Evolutionary conservation across 2,113 vertebrate genomes (phyloP), one percentile per base, ranked within the genome.

Genomic region (Emydura subglobosa): DNA sequence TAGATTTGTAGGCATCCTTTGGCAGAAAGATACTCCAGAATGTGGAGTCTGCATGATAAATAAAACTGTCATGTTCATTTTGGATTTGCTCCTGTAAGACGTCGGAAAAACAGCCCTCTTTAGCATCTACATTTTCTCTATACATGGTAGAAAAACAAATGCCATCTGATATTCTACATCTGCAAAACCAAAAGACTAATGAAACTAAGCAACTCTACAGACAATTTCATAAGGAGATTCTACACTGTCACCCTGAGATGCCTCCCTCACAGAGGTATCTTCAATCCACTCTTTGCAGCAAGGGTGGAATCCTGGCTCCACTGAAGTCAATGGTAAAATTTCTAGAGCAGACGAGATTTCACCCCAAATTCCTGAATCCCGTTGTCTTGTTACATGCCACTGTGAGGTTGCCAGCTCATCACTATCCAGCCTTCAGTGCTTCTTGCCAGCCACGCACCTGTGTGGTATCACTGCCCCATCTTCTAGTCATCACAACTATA

Each of bases 381-480:
- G 5, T 22, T 24, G 22, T 34, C 59, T 24, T 65, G 34, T 29
- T 34, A 65, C 59, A 65, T 65, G 10, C 34, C 34, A 39, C 65
- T 39, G 34, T n/a, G 31, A 19, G 65, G 7, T 68, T 68, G 34
- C 34, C 65, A 68, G 24, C 65, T 68, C 10, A 42, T 8, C 68
- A 42, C 10, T 74, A 61, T 61, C 31, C 6, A 42, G n/a, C 21
- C 68, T 39, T 42, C 39, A 42, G 21, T 16, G 19, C 68, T 39
- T 74, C 68, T 22, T 86, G 9, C 68, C 82, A 86, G 31, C n/a
- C 47, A 91, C 22, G 79, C 82, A 3, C 9, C 24, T 80, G 87
- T 86, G 76, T 0, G 0, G 54, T 59, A 16, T 11, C 82, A 22
- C 24, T 82, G 51, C 50, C 79, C 93, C 88, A 16, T n/a, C 65